Evolutionary conservation across 2,797 vertebrate species (phyloP).

Genomic region (Adelosebastes latens): DNA sequence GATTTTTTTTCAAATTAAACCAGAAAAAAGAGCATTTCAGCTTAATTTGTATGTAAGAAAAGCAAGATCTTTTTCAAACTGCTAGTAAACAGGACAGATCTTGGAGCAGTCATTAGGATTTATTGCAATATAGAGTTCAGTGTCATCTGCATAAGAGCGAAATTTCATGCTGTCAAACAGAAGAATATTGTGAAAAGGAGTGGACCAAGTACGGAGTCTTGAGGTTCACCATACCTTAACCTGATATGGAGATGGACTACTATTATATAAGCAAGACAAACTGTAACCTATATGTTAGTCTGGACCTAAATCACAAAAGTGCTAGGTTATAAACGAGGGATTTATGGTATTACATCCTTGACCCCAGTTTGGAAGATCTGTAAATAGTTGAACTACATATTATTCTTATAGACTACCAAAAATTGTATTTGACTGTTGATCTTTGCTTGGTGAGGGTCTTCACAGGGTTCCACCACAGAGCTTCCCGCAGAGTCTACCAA

Average conservation of each 20-base stretch:
- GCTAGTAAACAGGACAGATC: neutral
- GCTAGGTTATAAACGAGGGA: neutral
- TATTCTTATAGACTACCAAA: constrained; percentile 77
- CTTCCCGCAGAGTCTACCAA: constrained; percentile 69
- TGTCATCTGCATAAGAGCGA: neutral
- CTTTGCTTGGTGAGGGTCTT: constrained; percentile 43
- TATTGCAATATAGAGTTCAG: neutral
- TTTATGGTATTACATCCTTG: neutral
- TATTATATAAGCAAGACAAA: constrained; percentile 5
- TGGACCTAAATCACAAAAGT: constrained; percentile 34
- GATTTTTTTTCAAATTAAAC: neutral
- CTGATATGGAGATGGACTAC: neutral
- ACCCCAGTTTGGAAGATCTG: constrained; percentile 56
- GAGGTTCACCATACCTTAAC: constrained; percentile 1
- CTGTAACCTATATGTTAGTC: neutral
- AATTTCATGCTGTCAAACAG: neutral
- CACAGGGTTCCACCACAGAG: constrained; percentile 53
- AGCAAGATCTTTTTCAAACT: neutral
- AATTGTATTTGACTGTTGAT: constrained; percentile 59
- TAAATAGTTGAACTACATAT: constrained; percentile 75
- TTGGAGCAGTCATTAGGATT: neutral
- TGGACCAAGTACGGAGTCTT: constrained; percentile 27
- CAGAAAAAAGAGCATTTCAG: neutral
- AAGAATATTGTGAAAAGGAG: neutral
- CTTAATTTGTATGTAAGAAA: neutral